Evolutionary conservation across 1,140 invertebrate species (phyloP).

Genomic region (Drosophila orena): DNA sequence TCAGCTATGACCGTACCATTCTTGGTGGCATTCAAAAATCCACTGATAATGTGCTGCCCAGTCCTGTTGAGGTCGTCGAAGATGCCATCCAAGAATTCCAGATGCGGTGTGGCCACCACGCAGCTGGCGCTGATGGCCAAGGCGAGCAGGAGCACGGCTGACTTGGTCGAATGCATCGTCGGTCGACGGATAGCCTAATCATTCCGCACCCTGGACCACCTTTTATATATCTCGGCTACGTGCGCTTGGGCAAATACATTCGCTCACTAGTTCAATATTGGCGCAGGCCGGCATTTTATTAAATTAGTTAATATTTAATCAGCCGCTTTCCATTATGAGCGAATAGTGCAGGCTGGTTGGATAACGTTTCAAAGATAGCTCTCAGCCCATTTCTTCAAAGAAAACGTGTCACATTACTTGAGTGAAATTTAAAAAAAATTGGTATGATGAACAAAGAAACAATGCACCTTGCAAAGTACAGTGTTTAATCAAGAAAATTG

Average conservation of each 20-base stretch:
- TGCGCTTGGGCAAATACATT: slow-evolving; percentile 4
- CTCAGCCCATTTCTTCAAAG: neutral
- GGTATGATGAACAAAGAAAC: too few relatives aligned
- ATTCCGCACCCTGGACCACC: neutral
- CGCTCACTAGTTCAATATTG: slow-evolving; percentile 44
- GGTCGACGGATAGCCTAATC: slow-evolving; percentile 24
- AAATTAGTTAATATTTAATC: slow-evolving; percentile 64
- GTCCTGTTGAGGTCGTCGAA: slow-evolving; percentile 15
- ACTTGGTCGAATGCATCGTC: slow-evolving; percentile 58
- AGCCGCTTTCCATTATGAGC: slow-evolving; percentile 33
- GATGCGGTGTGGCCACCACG: slow-evolving; percentile 25
- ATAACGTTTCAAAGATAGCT: slow-evolving; percentile 20
- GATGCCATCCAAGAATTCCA: slow-evolving; percentile 10
- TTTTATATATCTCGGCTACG: slow-evolving; percentile 45
- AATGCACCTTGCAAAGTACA: too few relatives aligned
- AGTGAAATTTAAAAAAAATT: neutral
- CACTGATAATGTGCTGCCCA: slow-evolving; percentile 16
- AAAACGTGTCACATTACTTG: neutral
- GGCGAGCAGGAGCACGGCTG: slow-evolving; percentile 47
- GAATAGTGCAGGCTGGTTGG: slow-evolving; percentile 18
- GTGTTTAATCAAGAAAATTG: too few relatives aligned
- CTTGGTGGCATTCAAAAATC: neutral
- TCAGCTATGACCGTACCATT: slow-evolving; percentile 12
- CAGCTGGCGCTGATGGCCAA: slow-evolving; percentile 46
- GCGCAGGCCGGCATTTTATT: slow-evolving; percentile 23